These are phyloP conservation scores for Platorchestia sp. DNA, from an alignment of 1,140 invertebrate genomes.

Conservation along the genomic window DNA sequence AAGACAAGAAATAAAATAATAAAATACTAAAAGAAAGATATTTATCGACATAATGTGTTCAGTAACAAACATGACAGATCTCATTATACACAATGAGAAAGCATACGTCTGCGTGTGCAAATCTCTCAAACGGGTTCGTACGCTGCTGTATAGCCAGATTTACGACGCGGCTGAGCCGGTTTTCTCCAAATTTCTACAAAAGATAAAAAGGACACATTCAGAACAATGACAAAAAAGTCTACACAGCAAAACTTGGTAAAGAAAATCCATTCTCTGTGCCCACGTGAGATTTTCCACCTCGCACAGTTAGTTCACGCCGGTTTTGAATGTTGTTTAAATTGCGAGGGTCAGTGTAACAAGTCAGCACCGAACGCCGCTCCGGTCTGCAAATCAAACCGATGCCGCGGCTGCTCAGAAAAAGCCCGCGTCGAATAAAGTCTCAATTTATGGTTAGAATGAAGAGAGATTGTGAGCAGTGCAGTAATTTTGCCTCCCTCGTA, in stretches of 20 bases:
- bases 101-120: too few species aligned
- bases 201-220: not conserved
- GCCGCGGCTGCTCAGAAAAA: not conserved
- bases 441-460: slow-evolving; percentile 40
- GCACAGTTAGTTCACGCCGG: not conserved
- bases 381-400: not conserved
- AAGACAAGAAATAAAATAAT: not conserved
- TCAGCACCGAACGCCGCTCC: not conserved
- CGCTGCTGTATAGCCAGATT: too few species aligned
- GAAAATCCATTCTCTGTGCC: not conserved
- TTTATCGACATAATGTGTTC: too few species aligned
- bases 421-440: slow-evolving; percentile 6
- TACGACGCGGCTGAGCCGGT: too few species aligned
- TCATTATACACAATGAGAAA: too few species aligned
- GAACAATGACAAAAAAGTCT: not conserved
- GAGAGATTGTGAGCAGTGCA: slow-evolving; percentile 20
- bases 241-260: not conserved
- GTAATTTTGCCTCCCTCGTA: not conserved
- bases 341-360: not conserved
- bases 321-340: not conserved
- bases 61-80: too few species aligned
- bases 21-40: too few species aligned
- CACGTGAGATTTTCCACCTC: not conserved
- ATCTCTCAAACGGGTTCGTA: too few species aligned
- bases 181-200: too few species aligned